Evolutionary conservation across 1,140 invertebrate genomes (phyloP).

Genomic region (Neodiprion virginianus): DNA sequence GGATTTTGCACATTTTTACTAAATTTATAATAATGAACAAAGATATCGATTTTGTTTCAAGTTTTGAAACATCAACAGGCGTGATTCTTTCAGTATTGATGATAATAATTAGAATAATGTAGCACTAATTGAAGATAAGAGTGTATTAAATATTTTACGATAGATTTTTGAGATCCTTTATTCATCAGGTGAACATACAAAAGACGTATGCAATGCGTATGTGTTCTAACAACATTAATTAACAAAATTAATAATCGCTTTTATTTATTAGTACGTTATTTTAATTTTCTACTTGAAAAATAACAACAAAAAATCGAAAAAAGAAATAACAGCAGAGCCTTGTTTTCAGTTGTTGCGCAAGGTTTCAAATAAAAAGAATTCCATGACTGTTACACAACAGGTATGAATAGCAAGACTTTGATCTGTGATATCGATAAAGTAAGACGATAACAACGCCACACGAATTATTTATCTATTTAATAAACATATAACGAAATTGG

Average conservation of each 20-base stretch:
- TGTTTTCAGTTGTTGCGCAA: background rate
- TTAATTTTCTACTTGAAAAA: background rate
- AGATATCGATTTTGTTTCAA: too few relatives aligned
- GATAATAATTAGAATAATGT: too few relatives aligned
- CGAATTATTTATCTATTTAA: background rate
- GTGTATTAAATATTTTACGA: background rate
- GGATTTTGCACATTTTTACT: too few relatives aligned
- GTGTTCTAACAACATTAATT: slow-evolving; percentile 46
- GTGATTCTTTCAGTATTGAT: too few relatives aligned
- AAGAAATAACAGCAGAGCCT: background rate
- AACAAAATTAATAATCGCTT: slow-evolving; percentile 37
- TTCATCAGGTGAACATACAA: slow-evolving; percentile 54
- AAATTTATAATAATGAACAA: too few relatives aligned
- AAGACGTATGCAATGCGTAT: slow-evolving; percentile 50
- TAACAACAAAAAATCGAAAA: background rate
- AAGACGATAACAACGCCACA: background rate
- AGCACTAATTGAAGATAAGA: too few relatives aligned
- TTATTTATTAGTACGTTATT: background rate
- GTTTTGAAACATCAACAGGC: too few relatives aligned
- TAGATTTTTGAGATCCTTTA: slow-evolving; percentile 51
- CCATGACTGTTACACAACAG: background rate
- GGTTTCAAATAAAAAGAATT: background rate
- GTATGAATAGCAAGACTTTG: background rate
- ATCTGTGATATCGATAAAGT: background rate
- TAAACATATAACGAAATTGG: background rate